These are phyloP conservation scores for Heteromyza rotundicornis DNA, from an alignment of 2,888 invertebrate genomes.

Conservation along the genomic window DNA sequence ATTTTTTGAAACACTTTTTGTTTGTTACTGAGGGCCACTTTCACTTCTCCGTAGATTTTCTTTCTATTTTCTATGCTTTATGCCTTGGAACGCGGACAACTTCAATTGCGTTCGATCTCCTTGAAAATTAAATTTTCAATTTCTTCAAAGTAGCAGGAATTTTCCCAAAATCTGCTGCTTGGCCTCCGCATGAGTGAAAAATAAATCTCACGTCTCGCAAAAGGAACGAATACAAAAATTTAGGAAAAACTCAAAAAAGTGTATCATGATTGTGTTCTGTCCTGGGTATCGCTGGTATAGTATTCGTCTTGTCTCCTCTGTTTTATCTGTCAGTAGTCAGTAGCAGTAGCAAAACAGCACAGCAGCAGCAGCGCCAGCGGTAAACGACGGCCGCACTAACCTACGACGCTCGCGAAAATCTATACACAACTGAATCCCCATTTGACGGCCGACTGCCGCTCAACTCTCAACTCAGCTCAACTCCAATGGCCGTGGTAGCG, in stretches of 20 bases:
- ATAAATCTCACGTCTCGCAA: neutral
- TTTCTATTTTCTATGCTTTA: too few relatives aligned
- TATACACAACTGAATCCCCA: conserved; percentile 21
- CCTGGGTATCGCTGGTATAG: too few relatives aligned
- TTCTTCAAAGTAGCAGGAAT: too few relatives aligned
- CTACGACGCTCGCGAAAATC: conserved; percentile 24
- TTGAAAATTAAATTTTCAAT: too few relatives aligned
- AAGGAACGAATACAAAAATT: neutral
- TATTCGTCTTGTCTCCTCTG: neutral
- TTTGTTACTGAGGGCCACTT: too few relatives aligned
- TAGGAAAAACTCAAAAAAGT: neutral
- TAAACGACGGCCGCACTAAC: conserved; percentile 8
- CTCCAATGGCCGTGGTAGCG: neutral
- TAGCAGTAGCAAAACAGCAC: neutral
- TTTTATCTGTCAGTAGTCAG: neutral
- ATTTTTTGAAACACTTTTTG: neutral
- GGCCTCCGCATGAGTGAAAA: neutral
- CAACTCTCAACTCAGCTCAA: conserved; percentile 24
- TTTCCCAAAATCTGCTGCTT: neutral
- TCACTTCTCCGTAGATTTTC: too few relatives aligned
- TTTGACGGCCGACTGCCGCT: conserved; percentile 9
- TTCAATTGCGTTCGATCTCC: too few relatives aligned
- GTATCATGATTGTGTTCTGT: too few relatives aligned
- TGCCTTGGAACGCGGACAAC: too few relatives aligned
- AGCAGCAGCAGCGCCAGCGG: neutral